Conservation (phyloP, 2,797 vertebrate genomes). For the Danio albolineatus region DNA sequence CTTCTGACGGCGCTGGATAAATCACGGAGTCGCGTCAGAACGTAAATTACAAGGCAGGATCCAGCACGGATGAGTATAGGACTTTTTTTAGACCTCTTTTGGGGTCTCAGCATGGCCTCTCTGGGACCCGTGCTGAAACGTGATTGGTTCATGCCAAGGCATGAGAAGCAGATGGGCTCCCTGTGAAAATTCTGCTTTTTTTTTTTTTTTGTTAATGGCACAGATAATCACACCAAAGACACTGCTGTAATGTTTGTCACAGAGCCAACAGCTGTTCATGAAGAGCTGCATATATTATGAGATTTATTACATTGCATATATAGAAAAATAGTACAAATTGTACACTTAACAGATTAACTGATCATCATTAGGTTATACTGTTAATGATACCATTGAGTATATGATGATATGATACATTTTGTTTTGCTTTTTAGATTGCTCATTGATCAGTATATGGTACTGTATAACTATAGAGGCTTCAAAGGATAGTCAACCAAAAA, state of each 20-base stretch:
- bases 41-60: constrained; percentile 34
- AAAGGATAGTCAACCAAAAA: no score
- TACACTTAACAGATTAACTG: not conserved
- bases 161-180: constrained; percentile 33
- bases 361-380: constrained; percentile 8
- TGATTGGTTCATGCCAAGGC: constrained; percentile 12
- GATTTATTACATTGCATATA: constrained; percentile 9
- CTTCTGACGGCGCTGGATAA: constrained; percentile 25
- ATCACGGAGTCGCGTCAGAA: constrained; percentile 24
- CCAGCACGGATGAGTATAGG: constrained; percentile 13
- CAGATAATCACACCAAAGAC: constrained; percentile 24
- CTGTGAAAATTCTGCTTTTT: constrained; percentile 8
- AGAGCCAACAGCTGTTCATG: not conserved
- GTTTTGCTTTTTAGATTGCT: no score
- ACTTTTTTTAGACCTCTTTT: constrained; percentile 47
- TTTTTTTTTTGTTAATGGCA: constrained; percentile 43
- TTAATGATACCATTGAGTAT: no score
- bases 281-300: constrained; percentile 33
- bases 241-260: constrained; percentile 17
- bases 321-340: not conserved
- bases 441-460: no score
- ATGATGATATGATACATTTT: no score
- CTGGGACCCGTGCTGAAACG: constrained; percentile 26
- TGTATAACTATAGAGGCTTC: no score
- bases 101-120: constrained; percentile 16